Base-by-base conservation (phyloP, 1,140 invertebrate species). In the Drosophila kohkoa region DNA sequence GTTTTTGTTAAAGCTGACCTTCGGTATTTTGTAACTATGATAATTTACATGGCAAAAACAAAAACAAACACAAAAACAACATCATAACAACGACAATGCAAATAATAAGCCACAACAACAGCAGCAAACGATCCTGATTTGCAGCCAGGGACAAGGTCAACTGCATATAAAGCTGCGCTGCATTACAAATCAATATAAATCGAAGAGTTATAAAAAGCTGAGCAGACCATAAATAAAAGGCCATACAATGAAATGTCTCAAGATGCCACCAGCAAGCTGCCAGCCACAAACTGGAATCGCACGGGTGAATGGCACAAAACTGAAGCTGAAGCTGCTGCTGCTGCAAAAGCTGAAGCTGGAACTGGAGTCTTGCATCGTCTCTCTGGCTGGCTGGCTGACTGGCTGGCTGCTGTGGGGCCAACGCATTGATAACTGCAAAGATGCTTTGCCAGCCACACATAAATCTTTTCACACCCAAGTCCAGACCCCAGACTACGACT, bases 121-220 rank as follows among this genome's bases (percentile, higher is more conserved):
- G 46, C 41, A 48, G 32, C 45, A 54, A 25, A 46, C 64, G 13
- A 77, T 77, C 60, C 64, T 70, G 66, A 15, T 11, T 15, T 51
- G 55, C 32, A 65, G 69, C 79, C 82, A 73, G 66, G 81, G 82
- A 74, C 83, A 87, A 87, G 83, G 83, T 89, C 83, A 89, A 80
- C 73, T 64, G 78, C 81, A 74, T 82, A 73, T 69, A 66, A 83
- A 79, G 63, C 38, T 82, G 72, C 67, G 72, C 72, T 70, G 72
- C 72, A 77, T 80, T 88, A 78, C 80, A 83, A 87, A 87, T 87
- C 83, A 87, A 87, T 87, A 88, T 83, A 87, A 87, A 89, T 87
- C 85, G 83, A 89, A 87, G 80, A 89, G 83, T 87, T 88, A 76
- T 87, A 87, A 87, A 87, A 67, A 88, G 70, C 83, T 77, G 85